These are phyloP conservation scores for Thaumetopoea pityocampa DNA, from an alignment of 1,140 invertebrate species.

Conservation along the genomic window DNA sequence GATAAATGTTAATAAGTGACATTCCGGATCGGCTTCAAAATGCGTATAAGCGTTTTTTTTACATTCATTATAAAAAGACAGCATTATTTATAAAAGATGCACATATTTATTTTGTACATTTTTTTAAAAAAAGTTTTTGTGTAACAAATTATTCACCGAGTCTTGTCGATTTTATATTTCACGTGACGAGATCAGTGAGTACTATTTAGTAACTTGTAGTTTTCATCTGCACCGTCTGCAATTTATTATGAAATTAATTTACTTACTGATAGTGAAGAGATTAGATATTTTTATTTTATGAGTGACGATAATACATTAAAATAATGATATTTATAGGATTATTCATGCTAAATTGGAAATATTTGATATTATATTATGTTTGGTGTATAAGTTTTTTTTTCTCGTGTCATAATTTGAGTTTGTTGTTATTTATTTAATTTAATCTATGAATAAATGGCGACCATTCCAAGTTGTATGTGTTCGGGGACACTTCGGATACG, in stretches of 20 bases:
- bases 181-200: constrained; percentile 12
- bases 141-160: constrained; percentile 25
- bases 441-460: constrained; percentile 51
- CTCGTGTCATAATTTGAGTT: constrained; percentile 63
- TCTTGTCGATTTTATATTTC: constrained; percentile 14
- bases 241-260: constrained; percentile 63
- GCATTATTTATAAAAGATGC: constrained; percentile 24
- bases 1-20: constrained; percentile 33
- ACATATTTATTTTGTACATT: constrained; percentile 28
- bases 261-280: constrained; percentile 65
- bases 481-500: background rate
- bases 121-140: constrained; percentile 14
- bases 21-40: constrained; percentile 67
- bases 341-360: constrained; percentile 55
- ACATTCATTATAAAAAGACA: constrained; percentile 21
- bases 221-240: constrained; percentile 52
- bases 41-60: constrained; percentile 33
- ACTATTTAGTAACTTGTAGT: constrained; percentile 9
- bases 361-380: constrained; percentile 62
- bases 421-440: constrained; percentile 66
- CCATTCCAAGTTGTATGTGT: constrained; percentile 18
- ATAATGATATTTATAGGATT: constrained; percentile 66
- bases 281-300: constrained; percentile 73
- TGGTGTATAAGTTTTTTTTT: constrained; percentile 58
- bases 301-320: constrained; percentile 64